Evolutionary conservation across 2,888 invertebrate species (phyloP).

Genomic region (Brenthis hecate): DNA sequence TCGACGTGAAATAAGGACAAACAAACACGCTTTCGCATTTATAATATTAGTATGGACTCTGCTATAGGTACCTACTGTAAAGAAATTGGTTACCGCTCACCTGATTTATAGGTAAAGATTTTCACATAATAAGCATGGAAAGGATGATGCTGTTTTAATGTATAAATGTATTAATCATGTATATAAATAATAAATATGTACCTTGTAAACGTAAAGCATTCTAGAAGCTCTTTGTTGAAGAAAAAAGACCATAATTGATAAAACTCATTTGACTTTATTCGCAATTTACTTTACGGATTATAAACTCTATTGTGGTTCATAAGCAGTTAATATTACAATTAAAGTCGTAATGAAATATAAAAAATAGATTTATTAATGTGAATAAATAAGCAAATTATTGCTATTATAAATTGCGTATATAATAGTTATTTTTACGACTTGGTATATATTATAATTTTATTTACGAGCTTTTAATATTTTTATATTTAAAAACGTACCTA

Average conservation of each 20-base stretch:
- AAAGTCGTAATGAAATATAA: slow-evolving; percentile 25
- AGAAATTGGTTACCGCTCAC: background rate
- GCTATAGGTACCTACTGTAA: background rate
- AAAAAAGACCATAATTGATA: slow-evolving; percentile 12
- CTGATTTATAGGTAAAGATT: background rate
- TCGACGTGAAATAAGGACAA: no score
- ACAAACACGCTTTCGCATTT: no score
- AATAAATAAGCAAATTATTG: slow-evolving; percentile 10
- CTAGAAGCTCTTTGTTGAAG: background rate
- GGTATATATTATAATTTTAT: background rate
- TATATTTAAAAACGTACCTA: background rate
- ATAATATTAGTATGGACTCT: background rate
- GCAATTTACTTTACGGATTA: slow-evolving; percentile 34
- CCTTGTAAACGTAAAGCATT: background rate
- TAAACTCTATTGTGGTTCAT: slow-evolving; percentile 36
- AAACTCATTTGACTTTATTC: slow-evolving; percentile 19
- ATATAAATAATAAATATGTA: slow-evolving; percentile 9
- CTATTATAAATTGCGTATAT: slow-evolving; percentile 5
- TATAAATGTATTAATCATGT: background rate
- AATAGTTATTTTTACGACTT: slow-evolving; percentile 1
- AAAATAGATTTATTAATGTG: slow-evolving; percentile 13
- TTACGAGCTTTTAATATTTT: background rate
- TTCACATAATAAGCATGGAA: slow-evolving; percentile 5
- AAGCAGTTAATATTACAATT: slow-evolving; percentile 31
- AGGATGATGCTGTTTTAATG: background rate